These are phyloP conservation scores for Hyles lineata DNA, from an alignment of 2,888 invertebrate genomes.

Conservation along the genomic window DNA sequence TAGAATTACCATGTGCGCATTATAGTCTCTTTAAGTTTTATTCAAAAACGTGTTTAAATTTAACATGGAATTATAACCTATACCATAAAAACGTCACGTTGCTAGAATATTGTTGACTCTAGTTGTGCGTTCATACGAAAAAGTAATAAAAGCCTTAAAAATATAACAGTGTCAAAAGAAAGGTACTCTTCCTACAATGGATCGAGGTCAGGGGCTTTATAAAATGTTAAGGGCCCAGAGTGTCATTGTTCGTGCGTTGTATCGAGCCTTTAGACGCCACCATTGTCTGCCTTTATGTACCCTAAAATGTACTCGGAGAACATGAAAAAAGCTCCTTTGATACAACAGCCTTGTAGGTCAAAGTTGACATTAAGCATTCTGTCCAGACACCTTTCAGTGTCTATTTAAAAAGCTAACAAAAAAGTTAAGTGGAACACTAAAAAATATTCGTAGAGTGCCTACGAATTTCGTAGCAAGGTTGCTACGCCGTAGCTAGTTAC, in stretches of 20 bases:
- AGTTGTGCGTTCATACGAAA: not conserved
- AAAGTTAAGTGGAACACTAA: not conserved
- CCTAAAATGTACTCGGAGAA: constrained; percentile 12
- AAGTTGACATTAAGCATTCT: not conserved
- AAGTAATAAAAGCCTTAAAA: not conserved
- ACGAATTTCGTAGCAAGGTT: constrained; percentile 50
- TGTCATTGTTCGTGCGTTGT: constrained; percentile 26
- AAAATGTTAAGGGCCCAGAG: constrained; percentile 24
- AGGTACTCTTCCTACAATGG: constrained; percentile 42
- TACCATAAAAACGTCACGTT: too few species aligned
- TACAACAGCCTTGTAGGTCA: not conserved
- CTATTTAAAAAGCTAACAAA: too few species aligned
- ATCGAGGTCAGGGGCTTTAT: constrained; percentile 42
- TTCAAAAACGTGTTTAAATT: not conserved
- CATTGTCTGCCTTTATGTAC: constrained; percentile 23
- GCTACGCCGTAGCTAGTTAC: constrained; percentile 49
- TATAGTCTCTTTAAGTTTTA: too few species aligned
- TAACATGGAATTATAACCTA: too few species aligned
- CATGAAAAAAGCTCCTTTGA: constrained; percentile 7
- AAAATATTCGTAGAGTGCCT: constrained; percentile 41
- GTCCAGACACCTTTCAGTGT: not conserved
- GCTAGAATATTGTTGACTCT: not conserved
- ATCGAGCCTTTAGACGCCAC: constrained; percentile 23
- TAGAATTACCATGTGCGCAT: too few species aligned
- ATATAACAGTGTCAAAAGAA: constrained; percentile 20